Base-by-base conservation (phyloP, 2,888 invertebrate species). In the Ochropacha duplaris region DNA sequence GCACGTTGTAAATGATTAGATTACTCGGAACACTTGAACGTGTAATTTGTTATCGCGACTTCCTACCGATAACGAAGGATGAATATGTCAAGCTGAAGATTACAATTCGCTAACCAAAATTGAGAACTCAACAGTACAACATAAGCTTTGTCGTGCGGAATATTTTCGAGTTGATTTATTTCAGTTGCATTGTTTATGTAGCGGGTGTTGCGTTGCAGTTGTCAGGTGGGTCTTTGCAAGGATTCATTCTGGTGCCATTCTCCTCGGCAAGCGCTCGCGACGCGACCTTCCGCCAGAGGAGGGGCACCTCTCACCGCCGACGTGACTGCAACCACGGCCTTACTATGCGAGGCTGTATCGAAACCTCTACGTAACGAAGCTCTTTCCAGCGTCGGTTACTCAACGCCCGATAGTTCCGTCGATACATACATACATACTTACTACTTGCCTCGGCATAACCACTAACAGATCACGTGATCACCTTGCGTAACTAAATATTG, bases 271-370 rank as follows among this genome's bases (percentile, higher is more conserved):
- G 79, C 77, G 82, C 75, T 83, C 79, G 87, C 91, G 92, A 92
- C 92, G 87, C 91, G 92, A 92, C 92, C 92, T 92, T 92, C 90
- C 89, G 83, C 66, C 79, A 79, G 82, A 87, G 90, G 90, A 87
- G 91, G 90, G 90, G 90, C 88, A 85, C 90, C 91, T 88, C 90
- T 89, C 90, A 90, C 90, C 84, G 87, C 58, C 89, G 84, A 90
- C 91, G 92, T 92, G 92, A 90, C 90, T 89, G 90, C 88, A 88
- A 87, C 88, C 87, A 84, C 91, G 92, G 92, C 92, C 92, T 91
- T 89, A 92, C 86, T 82, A 83, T 84, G 90, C 92, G 92, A 92
- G 92, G 90, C 87, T 91, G 90, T 90, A 91, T 91, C 86, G 89
- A 91, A 91, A 91, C 89, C 79, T 88, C 86, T 87, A 90, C 90